These are phyloP conservation scores for Agriopis marginaria DNA, from an alignment of 2,888 invertebrate species.

Conservation along the genomic window DNA sequence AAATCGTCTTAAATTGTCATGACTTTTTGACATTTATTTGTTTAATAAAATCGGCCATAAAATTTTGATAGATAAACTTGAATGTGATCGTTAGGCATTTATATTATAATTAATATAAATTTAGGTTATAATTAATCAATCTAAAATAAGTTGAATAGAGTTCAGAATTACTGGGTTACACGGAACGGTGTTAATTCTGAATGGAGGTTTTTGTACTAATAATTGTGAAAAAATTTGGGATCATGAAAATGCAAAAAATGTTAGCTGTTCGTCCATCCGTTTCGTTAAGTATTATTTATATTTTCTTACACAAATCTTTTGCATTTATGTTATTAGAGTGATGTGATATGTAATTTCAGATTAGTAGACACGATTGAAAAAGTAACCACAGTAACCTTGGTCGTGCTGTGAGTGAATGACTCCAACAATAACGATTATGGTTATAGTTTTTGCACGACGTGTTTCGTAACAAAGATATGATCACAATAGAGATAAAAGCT, in stretches of 20 bases:
- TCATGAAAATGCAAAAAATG: too few relatives aligned
- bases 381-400: slow-evolving; percentile 57
- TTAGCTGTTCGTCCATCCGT: too few relatives aligned
- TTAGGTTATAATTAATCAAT: too few relatives aligned
- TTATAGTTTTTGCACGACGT: slow-evolving; percentile 53
- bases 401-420: slow-evolving; percentile 56
- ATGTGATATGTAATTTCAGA: slow-evolving; percentile 22
- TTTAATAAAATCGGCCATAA: slow-evolving; percentile 3
- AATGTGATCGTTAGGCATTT: neutral
- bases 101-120: neutral
- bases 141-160: too few relatives aligned
- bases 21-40: slow-evolving; percentile 30
- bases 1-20: slow-evolving; percentile 1
- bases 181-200: too few relatives aligned
- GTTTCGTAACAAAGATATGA: slow-evolving; percentile 53
- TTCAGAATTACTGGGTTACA: too few relatives aligned
- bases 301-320: too few relatives aligned
- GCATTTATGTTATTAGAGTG: too few relatives aligned
- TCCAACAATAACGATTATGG: slow-evolving; percentile 49
- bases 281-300: too few relatives aligned
- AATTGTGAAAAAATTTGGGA: too few relatives aligned
- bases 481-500: slow-evolving; percentile 17
- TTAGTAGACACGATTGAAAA: slow-evolving; percentile 40
- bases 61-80: neutral
- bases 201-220: too few relatives aligned